Evolutionary conservation across 1,140 invertebrate genomes (phyloP).

Genomic region (Aculops lycopersici): DNA sequence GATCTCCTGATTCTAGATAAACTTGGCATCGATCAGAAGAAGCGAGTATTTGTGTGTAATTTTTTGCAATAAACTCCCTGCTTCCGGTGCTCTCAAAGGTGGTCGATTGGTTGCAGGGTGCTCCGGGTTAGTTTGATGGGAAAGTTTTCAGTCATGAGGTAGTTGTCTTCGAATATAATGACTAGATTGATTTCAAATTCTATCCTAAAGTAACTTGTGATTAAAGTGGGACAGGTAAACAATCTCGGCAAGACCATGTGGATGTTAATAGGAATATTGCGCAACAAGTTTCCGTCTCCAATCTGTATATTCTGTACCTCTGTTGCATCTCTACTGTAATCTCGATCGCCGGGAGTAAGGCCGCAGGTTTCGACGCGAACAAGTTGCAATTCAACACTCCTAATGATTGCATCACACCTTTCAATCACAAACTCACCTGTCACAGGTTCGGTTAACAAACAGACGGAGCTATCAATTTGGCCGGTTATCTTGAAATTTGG

Average conservation of each 20-base stretch:
- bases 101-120: not conserved
- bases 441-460: constrained; percentile 49
- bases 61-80: too few relatives aligned
- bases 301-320: constrained; percentile 95
- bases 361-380: constrained; percentile 13
- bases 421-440: constrained; percentile 50
- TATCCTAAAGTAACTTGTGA: constrained; percentile 82
- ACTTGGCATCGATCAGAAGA: too few relatives aligned
- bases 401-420: constrained; percentile 39
- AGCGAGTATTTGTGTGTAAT: too few relatives aligned
- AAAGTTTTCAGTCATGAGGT: constrained; percentile 82
- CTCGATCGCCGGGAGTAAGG: constrained; percentile 9
- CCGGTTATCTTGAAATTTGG: constrained; percentile 53
- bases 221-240: constrained; percentile 71
- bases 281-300: constrained; percentile 55
- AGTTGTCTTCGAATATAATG: constrained; percentile 64
- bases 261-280: constrained; percentile 50
- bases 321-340: constrained; percentile 32
- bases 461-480: constrained; percentile 40
- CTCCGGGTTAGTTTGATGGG: constrained; percentile 34
- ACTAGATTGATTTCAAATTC: constrained; percentile 87
- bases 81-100: too few relatives aligned
- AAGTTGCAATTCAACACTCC: constrained; percentile 73
- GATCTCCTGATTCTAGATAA: too few relatives aligned
- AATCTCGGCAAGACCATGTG: constrained; percentile 77